A percentile compares a stretch with the other conserved stretches of the same genome.
Conservation (phyloP, 1,140 invertebrate species). For the Ylistrum balloti region DNA sequence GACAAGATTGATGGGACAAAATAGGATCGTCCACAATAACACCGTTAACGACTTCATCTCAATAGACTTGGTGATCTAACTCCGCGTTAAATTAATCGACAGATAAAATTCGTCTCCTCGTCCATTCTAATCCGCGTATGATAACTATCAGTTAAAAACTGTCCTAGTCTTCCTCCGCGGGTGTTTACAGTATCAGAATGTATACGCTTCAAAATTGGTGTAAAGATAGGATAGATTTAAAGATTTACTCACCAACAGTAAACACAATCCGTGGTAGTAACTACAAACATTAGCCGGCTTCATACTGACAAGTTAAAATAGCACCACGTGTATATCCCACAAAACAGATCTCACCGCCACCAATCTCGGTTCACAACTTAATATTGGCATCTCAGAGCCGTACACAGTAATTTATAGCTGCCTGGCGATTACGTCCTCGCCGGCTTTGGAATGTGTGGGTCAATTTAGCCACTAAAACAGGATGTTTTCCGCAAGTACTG, state of each 20-base stretch:
- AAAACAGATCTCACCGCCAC: background rate
- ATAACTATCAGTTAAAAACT: too few relatives aligned
- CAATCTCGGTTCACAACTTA: constrained; percentile 46
- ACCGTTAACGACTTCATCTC: too few relatives aligned
- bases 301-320: background rate
- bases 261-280: background rate
- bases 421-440: constrained; percentile 47
- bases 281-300: background rate
- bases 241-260: background rate
- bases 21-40: too few relatives aligned
- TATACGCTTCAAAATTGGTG: too few relatives aligned
- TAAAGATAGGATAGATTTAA: too few relatives aligned
- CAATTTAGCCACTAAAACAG: constrained; percentile 43
- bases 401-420: constrained; percentile 52
- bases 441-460: constrained; percentile 49
- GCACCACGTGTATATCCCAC: background rate
- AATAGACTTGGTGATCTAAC: too few relatives aligned
- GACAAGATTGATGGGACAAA: background rate
- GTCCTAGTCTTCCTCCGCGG: too few relatives aligned
- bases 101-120: too few relatives aligned
- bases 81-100: too few relatives aligned
- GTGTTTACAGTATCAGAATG: too few relatives aligned
- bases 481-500: constrained; percentile 41
- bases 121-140: too few relatives aligned
- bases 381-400: constrained; percentile 49